Percentiles rank a stretch among this genome's conserved stretches.
Conservation (phyloP, 2,113 vertebrate genomes). For the Meleagris gallopavo region DNA sequence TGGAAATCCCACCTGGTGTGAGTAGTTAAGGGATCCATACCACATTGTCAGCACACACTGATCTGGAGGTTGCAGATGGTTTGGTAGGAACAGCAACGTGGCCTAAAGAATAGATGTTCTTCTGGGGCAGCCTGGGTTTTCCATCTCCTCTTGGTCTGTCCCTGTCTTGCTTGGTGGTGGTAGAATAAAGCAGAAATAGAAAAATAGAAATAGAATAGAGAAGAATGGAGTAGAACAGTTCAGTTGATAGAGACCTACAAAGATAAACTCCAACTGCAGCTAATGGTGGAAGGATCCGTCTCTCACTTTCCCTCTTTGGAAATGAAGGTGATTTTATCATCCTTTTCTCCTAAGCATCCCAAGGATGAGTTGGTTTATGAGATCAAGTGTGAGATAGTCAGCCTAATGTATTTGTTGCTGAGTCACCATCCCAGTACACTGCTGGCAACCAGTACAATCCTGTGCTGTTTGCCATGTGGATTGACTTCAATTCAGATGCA, state of each 20-base stretch:
- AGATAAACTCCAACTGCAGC: neutral
- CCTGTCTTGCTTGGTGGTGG: neutral
- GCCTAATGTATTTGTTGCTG: neutral
- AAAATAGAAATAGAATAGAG: no score
- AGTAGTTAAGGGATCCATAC: neutral
- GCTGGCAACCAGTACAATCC: neutral
- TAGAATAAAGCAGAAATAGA: neutral
- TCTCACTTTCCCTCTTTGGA: neutral
- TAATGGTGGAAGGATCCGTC: neutral
- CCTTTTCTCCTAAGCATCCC: neutral
- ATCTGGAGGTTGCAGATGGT: neutral
- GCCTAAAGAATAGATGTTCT: fast-evolving
- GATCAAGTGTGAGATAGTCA: neutral
- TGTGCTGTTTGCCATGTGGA: neutral
- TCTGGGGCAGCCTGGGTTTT: neutral
- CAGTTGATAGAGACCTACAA: neutral
- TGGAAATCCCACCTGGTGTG: neutral
- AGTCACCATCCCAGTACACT: neutral
- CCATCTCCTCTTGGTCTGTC: neutral
- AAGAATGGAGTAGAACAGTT: neutral
- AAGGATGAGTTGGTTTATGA: neutral
- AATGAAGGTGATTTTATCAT: neutral
- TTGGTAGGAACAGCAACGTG: neutral
- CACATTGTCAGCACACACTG: neutral
- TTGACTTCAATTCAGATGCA: neutral